phyloP scores from a whole-genome alignment of 2,113 vertebrate species.

The Chrysemys picta region DNA sequence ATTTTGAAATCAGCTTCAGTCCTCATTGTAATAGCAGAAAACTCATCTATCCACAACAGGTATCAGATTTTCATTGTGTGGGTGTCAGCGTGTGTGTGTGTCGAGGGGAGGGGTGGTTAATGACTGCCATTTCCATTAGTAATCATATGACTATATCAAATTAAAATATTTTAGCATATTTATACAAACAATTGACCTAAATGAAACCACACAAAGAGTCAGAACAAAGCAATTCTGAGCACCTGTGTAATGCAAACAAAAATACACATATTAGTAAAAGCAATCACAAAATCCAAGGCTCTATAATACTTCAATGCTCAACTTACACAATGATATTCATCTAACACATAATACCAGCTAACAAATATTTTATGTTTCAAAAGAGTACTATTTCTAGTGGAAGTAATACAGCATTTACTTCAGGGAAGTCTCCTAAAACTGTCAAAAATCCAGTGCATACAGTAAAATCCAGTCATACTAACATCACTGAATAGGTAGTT shows the following conservation, averaged over 20 bases:
- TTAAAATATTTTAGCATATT: slow-evolving; percentile 3
- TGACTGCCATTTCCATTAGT: not conserved
- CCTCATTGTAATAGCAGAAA: not conserved
- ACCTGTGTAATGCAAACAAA: slow-evolving; percentile 6
- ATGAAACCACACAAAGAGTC: slow-evolving; percentile 3
- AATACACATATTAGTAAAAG: not conserved
- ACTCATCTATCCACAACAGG: not conserved
- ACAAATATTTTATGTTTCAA: not conserved
- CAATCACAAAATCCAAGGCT: not conserved
- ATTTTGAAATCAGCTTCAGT: accelerated
- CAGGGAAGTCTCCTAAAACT: not conserved
- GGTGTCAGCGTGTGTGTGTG: no score
- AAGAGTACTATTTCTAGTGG: not conserved
- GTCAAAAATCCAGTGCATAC: not conserved
- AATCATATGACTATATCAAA: slow-evolving; percentile 9
- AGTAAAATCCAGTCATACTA: not conserved
- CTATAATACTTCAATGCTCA: not conserved
- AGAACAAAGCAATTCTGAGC: not conserved
- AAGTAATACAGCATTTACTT: not conserved
- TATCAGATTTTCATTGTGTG: not conserved
- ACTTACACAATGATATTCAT: not conserved
- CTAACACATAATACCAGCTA: not conserved
- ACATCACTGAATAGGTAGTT: not conserved
- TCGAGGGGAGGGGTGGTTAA: not conserved
- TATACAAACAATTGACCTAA: slow-evolving; percentile 3